Percentiles rank a stretch among this genome's conserved stretches.
These are phyloP conservation scores for Charina bottae DNA, from an alignment of 2,113 vertebrate genomes.

Conservation along the genomic window DNA sequence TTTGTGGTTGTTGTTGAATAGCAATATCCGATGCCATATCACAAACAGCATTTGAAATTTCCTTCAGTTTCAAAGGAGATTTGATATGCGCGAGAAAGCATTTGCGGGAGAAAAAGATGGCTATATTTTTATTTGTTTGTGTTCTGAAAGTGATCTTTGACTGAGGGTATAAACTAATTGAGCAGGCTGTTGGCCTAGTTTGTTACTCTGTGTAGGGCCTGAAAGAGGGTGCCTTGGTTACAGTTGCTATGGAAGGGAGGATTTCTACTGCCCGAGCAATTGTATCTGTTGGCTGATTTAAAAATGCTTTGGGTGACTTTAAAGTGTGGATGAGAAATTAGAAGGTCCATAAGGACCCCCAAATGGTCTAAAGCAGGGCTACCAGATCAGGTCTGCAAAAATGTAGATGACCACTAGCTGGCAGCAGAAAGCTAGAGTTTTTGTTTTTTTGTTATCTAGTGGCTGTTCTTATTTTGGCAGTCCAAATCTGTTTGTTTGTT, in stretches of 20 bases:
- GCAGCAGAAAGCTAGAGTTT: background rate
- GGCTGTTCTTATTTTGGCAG: background rate
- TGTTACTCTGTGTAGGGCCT: background rate
- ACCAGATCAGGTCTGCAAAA: background rate
- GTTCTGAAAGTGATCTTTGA: background rate
- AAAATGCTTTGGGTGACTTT: background rate
- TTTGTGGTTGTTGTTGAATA: background rate
- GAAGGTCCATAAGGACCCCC: background rate
- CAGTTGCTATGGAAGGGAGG: background rate
- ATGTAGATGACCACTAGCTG: background rate
- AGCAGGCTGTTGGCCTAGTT: background rate
- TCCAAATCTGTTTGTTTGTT: background rate
- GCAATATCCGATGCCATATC: background rate
- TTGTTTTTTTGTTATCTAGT: background rate
- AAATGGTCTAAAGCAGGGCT: background rate
- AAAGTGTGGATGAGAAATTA: background rate
- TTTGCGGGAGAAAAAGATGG: background rate
- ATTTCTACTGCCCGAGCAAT: background rate
- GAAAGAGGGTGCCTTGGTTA: background rate
- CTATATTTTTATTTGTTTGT: background rate
- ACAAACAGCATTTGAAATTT: background rate
- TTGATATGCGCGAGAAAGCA: background rate
- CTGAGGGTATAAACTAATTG: constrained; percentile 1
- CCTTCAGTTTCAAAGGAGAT: background rate
- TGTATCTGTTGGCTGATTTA: background rate